Base-by-base conservation (phyloP, 2,888 invertebrate species). In the Lycocerus yunnanus region DNA sequence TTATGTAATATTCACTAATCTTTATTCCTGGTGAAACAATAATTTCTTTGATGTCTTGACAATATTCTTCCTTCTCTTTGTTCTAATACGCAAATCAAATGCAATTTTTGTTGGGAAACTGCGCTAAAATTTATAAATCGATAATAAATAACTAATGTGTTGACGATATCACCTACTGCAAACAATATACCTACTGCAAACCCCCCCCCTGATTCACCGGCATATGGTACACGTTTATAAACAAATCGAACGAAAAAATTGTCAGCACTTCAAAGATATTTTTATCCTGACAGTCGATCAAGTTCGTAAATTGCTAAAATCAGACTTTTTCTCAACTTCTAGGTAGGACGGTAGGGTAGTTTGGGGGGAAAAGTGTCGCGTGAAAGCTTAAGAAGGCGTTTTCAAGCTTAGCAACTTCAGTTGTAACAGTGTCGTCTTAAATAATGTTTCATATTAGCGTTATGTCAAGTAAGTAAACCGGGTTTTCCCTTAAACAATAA, bases 371-470 rank as follows among this genome's bases (percentile, higher is more conserved):
- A 18, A 63, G 61, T 16, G 61, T n/a, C 8, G n/a, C n/a, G 61
- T 6, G 61, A 75, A 69, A 66, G 75, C 75, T 72, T 72, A 75
- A 68, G 61, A 66, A 66, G 58, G 20, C 59, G 43, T 27, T 66
- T 43, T 71, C 66, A 60, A 43, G 43, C 10, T 63, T 27, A 24
- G 43, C 9, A 15, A 20, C 15, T 16, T 15, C 61, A 63, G 73
- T 73, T 59, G 61, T 63, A 11, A 13, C n/a, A 18, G 16, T n/a
- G 18, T n/a, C n/a, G 61, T 63, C 18, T 20, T 8, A 63, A 63
- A 63, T n/a, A 18, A 9, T 18, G n/a, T 63, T 63, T 63, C 16
- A 63, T n/a, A 63, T 63, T 9, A 24, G 11, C 4, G 6, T 58
- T 18, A 15, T 61, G 69, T n/a, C 60, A 69, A 63, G 18, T 59